Evolutionary conservation across 1,140 invertebrate genomes (phyloP), one percentile per base, ranked within the genome.

Genomic region (Cydia amplana): DNA sequence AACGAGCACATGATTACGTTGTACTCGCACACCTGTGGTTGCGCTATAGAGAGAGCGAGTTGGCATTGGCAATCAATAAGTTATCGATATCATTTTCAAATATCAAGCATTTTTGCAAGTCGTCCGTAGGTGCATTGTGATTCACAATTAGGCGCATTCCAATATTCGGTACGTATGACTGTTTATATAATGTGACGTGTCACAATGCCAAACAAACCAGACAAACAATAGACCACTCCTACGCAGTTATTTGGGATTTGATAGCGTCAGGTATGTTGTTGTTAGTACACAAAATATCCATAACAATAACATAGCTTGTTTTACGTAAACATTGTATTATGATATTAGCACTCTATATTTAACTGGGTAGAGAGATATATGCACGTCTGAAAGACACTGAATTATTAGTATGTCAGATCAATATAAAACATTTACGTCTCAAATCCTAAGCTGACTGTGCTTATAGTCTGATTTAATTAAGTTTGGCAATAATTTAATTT

Each of bases 91-190:
- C 0, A 51, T 51, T 46, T 46, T 14, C 12, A 10, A 46, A 16
- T 14, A 46, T 46, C 43, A 46, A 46, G 12, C 14, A 32, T 0
- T 4, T 51, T n/a, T 18, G 12, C 49, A 6, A 18, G 1, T 51
- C 49, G 25, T 32, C 32, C 7, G 12, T 65, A 14, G 64, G 64
- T 65, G 64, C 32, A 70, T 70, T 70, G 43, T 70, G 36, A 70
- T 70, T 70, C 65, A 70, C 16, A 18, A 40, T 70, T 40, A 70
- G 32, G n/a, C 32, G 32, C 65, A 70, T 70, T 70, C 65, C 36
- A 18, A 70, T 43, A 20, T 43, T 18, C 16, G 65, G 36, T 70
- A 70, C 36, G 36, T 70, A 70, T n/a, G 32, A 70, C n/a, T 36
- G 23, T 70, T 70, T 20, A 49, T 64, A 36, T 23, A 25, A 14